Conservation (phyloP, 2,113 vertebrate genomes). For the Salvelinus namaycush region DNA sequence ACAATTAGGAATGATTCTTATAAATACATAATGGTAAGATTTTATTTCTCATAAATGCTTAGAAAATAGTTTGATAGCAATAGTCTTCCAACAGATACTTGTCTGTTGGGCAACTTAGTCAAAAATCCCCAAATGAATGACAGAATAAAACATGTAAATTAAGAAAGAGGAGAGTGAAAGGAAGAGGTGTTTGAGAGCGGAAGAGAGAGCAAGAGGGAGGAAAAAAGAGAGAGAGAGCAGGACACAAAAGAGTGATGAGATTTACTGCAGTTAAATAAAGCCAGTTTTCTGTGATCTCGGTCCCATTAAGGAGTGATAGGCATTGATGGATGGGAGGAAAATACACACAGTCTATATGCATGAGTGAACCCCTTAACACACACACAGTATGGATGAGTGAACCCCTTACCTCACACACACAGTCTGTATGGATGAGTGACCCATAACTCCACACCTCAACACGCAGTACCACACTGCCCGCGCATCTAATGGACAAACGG, state of each 20-base stretch:
- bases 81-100: too few species aligned
- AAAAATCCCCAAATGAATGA: too few species aligned
- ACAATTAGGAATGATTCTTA: too few species aligned
- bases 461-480: background rate
- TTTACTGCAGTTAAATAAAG: slow-evolving; percentile 27
- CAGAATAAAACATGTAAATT: background rate
- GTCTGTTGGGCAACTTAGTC: too few species aligned
- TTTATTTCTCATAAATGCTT: too few species aligned
- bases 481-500: slow-evolving; percentile 33
- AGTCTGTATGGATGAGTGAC: slow-evolving; percentile 12
- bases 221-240: background rate
- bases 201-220: background rate
- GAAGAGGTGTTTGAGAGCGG: too few species aligned
- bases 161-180: background rate
- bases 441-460: background rate
- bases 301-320: slow-evolving; percentile 37
- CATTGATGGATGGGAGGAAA: slow-evolving; percentile 53
- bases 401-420: background rate
- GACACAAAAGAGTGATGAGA: background rate
- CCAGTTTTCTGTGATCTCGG: slow-evolving; percentile 23
- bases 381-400: too few species aligned
- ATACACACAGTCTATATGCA: background rate
- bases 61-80: too few species aligned
- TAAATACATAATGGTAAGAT: too few species aligned
- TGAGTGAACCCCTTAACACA: too few species aligned